A percentile compares a stretch with the other conserved stretches of the same genome.
These are phyloP conservation scores for Haliaeetus leucogaster DNA, from an alignment of 2,113 vertebrate species.

Conservation along the genomic window DNA sequence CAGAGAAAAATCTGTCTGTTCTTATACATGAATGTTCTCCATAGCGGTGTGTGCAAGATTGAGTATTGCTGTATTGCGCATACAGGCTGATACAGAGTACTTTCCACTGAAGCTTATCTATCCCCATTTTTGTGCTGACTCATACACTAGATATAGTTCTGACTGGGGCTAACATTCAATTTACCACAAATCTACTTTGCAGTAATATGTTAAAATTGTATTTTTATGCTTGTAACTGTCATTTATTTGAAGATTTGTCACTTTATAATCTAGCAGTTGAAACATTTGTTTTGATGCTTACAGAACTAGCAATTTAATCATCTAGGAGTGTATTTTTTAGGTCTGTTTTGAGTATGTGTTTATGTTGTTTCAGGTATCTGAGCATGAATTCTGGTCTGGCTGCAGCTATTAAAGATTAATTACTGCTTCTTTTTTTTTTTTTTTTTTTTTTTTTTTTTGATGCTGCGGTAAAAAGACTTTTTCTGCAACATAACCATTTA, in stretches of 20 bases:
- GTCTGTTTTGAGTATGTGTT: not conserved
- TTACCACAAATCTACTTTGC: not conserved
- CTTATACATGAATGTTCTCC: not conserved
- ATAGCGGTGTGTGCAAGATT: not conserved
- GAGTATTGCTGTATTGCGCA: not conserved
- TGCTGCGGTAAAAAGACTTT: not conserved
- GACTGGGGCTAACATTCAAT: not conserved
- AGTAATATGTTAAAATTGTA: not conserved
- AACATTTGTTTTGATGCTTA: slow-evolving; percentile 2
- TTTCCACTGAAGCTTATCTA: not conserved
- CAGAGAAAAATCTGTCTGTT: not conserved
- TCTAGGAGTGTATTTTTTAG: not conserved
- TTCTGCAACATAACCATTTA: not conserved
- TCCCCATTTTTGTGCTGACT: not conserved
- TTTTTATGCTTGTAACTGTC: not conserved
- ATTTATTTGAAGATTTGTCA: slow-evolving; percentile 3
- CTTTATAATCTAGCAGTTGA: not conserved
- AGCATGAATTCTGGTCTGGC: not conserved
- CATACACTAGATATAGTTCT: not conserved
- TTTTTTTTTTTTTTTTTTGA: not conserved
- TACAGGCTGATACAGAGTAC: not conserved
- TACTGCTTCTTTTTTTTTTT: not conserved
- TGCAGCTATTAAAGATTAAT: not conserved
- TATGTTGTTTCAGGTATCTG: not conserved
- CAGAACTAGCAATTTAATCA: not conserved